Evolutionary conservation across 1,140 invertebrate genomes (phyloP).

Genomic region (Apocrypta bakeri): DNA sequence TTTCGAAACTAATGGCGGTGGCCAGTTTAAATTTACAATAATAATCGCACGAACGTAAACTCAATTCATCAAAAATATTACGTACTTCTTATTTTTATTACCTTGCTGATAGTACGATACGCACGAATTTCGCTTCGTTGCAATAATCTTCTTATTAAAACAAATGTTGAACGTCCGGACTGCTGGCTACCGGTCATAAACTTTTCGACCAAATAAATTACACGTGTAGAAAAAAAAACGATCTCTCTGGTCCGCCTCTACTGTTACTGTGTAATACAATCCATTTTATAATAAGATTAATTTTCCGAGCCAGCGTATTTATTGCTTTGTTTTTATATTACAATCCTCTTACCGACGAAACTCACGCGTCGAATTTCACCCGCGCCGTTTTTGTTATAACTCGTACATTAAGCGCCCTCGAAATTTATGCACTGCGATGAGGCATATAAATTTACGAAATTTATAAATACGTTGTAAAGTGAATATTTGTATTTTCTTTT

Average conservation of each 20-base stretch:
- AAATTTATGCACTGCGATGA: constrained; percentile 11
- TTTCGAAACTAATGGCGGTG: no score
- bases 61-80: background rate
- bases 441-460: constrained; percentile 21
- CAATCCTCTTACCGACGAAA: no score
- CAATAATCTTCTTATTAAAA: constrained; percentile 37
- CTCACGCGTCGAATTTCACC: no score
- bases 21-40: no score
- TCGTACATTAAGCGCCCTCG: background rate
- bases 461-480: constrained; percentile 20
- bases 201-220: constrained; percentile 29
- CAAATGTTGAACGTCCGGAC: background rate
- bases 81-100: background rate
- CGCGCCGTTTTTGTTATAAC: constrained; percentile 12
- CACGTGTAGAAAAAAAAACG: background rate
- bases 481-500: constrained; percentile 14
- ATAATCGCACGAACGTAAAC: background rate
- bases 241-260: no score
- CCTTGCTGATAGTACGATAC: background rate
- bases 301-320: constrained; percentile 5
- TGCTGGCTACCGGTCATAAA: background rate
- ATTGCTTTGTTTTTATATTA: constrained; percentile 3
- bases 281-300: constrained; percentile 45
- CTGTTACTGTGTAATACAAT: constrained; percentile 11
- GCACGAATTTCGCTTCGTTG: background rate